Evolutionary conservation across 2,888 invertebrate genomes (phyloP).

Genomic region (Lithosia quadra): DNA sequence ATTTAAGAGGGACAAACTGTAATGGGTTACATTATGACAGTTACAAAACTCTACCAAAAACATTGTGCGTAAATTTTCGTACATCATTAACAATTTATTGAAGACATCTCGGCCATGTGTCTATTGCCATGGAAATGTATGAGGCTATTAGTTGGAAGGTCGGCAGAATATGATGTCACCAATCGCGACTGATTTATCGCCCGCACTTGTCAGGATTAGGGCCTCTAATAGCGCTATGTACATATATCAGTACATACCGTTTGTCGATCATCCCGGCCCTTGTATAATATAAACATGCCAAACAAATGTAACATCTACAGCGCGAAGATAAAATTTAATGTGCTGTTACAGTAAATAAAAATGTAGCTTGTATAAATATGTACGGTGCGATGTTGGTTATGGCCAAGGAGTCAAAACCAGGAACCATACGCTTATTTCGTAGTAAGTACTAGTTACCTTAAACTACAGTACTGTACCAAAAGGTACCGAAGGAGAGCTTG

Average conservation of each 20-base stretch:
- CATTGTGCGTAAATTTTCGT: conserved; percentile 56
- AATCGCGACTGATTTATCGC: conserved; percentile 77
- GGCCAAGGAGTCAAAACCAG: background rate
- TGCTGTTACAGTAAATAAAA: conserved; percentile 47
- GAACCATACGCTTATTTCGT: background rate
- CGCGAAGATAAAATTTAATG: conserved; percentile 53
- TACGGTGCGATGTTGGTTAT: conserved; percentile 7
- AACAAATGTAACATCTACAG: conserved; percentile 50
- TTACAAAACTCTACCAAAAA: conserved; percentile 30
- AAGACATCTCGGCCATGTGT: conserved; percentile 65
- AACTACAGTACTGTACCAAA: background rate
- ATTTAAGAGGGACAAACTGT: conserved; percentile 41
- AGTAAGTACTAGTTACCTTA: background rate
- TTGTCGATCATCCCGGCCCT: conserved; percentile 33
- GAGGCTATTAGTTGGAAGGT: conserved; percentile 78
- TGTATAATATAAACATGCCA: conserved; percentile 51
- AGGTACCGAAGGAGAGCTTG: background rate
- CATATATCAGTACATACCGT: conserved; percentile 7
- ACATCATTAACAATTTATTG: conserved; percentile 70
- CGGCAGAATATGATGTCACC: conserved; percentile 82
- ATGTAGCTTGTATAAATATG: conserved; percentile 19
- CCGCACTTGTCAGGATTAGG: conserved; percentile 75
- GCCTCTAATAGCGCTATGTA: conserved; percentile 46
- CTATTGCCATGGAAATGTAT: conserved; percentile 72
- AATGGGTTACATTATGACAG: conserved; percentile 33